Base-by-base conservation (phyloP, 2,113 vertebrate species). In the Ciconia maguari region DNA sequence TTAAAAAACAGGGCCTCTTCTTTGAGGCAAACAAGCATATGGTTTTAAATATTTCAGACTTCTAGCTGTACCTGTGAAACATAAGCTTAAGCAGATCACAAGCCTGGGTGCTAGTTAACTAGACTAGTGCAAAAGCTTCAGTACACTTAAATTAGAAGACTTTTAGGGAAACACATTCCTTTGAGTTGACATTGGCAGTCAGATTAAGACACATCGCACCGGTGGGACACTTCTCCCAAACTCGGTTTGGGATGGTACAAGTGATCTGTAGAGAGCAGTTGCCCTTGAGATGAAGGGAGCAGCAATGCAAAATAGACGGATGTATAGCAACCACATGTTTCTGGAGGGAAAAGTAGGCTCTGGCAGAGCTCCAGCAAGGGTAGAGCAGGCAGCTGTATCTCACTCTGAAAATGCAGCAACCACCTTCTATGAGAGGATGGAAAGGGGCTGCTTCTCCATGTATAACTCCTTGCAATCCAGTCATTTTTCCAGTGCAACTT, bases 191-290 rank as follows among this genome's bases (percentile, higher is more conserved):
- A 98, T 97, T 98, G 97, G 93, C 95, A 97, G 84, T 89, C 90
- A 92, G 89, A 97, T 85, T 92, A 96, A 96, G 93, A 97, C 88
- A 66, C 91, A 97, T 75, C 66, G 64, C 91, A 95, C 96, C 85
- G n/a, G n/a, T 42, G 87, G 48, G 29, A 85, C 74, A 90, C 96
- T 98, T 98, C 98, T 94, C 93, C 96, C 96, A 93, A 97, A 90
- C 74, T 94, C 83, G 9, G 83, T 83, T 89, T 94, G 94, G 97
- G 97, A 98, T 26, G 65, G 93, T 86, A 85, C 87, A 96, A 98
- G 96, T 83, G 89, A 96, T 98, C 97, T 97, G 94, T 61, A 87
- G 97, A 98, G 97, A 97, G 96, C 96, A 95, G 89, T 97, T 98
- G 97, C 89, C 98, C 98, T 98, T 98, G 97, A 95, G 97, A 96